These are phyloP conservation scores for Avahi laniger DNA, from an alignment of 2,797 vertebrate species.

Conservation along the genomic window DNA sequence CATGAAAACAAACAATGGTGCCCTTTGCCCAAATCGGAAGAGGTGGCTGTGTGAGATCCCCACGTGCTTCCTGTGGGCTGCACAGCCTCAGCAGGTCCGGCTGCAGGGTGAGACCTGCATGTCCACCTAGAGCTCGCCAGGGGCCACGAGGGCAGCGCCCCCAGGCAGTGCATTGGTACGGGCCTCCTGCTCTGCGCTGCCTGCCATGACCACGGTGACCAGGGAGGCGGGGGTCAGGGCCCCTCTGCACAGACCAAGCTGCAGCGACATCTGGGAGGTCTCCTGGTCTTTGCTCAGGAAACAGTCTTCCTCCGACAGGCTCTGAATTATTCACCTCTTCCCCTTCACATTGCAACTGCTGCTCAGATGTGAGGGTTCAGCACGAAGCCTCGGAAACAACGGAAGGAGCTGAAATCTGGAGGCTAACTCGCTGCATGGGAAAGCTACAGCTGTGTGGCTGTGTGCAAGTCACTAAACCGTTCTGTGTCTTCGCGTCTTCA, in stretches of 20 bases:
- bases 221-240: neutral
- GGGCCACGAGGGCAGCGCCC: neutral
- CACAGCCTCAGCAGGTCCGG: constrained; percentile 65
- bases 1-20: constrained; percentile 81
- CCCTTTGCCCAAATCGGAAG: constrained; percentile 71
- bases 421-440: neutral
- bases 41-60: constrained; percentile 40
- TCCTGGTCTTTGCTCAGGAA: neutral
- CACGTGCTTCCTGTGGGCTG: constrained; percentile 57
- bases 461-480: neutral
- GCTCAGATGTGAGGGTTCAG: neutral
- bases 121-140: neutral
- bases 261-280: neutral
- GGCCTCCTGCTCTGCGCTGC: neutral
- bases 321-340: neutral
- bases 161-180: accelerated
- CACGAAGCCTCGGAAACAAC: neutral
- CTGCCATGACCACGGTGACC: neutral
- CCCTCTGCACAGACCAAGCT: neutral
- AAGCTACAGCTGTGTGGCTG: neutral
- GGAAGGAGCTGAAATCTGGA: neutral
- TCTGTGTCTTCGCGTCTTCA: neutral
- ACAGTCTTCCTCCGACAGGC: neutral
- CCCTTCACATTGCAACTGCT: neutral
- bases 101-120: constrained; percentile 54